Evolutionary conservation across 2,888 invertebrate genomes (phyloP).

Genomic region (Carabus problematicus): DNA sequence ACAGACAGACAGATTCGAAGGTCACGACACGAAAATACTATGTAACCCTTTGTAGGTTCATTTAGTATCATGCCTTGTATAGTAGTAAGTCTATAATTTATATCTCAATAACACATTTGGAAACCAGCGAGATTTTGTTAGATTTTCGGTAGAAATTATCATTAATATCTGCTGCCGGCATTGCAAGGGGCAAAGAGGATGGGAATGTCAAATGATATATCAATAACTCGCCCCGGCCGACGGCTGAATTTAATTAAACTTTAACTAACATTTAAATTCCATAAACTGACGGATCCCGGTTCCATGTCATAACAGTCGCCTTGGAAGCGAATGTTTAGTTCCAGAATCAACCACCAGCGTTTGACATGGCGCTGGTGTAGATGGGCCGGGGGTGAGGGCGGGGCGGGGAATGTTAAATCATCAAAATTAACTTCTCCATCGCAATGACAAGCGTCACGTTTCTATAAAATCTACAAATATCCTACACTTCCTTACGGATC

Average conservation of each 20-base stretch:
- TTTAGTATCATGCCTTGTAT: too few species aligned
- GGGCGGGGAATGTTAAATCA: slow-evolving; percentile 25
- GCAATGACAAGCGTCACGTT: slow-evolving; percentile 33
- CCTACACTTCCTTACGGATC: slow-evolving; percentile 10
- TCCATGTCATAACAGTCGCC: slow-evolving; percentile 8
- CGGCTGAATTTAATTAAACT: slow-evolving; percentile 38
- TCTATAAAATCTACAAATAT: slow-evolving; percentile 8
- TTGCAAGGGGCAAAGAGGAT: neutral
- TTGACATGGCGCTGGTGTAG: neutral
- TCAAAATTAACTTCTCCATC: slow-evolving; percentile 36
- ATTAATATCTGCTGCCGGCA: too few species aligned
- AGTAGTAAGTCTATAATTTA: too few species aligned
- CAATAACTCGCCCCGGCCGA: too few species aligned
- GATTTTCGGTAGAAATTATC: too few species aligned
- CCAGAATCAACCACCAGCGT: neutral
- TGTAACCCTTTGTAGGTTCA: too few species aligned
- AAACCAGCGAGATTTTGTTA: too few species aligned
- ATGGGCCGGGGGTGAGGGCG: neutral
- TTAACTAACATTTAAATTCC: slow-evolving; percentile 33
- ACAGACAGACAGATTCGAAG: too few species aligned
- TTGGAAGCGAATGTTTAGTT: neutral
- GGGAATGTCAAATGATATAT: slow-evolving; percentile 28
- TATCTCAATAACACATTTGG: too few species aligned
- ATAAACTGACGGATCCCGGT: slow-evolving; percentile 23
- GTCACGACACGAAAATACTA: too few species aligned